phyloP scores from a whole-genome alignment of 1,140 invertebrate genomes.

The Onthophagus taurus region DNA sequence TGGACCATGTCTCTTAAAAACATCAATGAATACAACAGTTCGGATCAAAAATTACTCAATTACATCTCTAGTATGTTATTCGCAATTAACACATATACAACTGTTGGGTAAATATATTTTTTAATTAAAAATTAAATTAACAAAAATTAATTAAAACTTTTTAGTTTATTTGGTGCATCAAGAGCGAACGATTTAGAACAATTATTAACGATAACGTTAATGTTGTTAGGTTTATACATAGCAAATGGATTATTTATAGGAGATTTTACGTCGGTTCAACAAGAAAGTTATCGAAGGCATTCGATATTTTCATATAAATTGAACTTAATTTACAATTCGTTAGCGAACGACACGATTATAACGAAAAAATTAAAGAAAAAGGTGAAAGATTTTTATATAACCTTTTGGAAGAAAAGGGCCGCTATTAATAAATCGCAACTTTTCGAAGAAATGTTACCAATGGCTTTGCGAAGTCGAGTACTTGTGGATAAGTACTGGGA shows the following conservation, averaged over 20 bases:
- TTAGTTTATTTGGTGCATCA: slow-evolving; percentile 8
- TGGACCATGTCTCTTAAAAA: neutral
- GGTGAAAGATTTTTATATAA: slow-evolving; percentile 17
- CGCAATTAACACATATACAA: slow-evolving; percentile 6
- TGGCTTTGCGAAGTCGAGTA: slow-evolving; percentile 13
- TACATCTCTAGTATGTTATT: slow-evolving; percentile 6
- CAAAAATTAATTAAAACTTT: neutral
- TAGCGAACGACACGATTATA: slow-evolving; percentile 1
- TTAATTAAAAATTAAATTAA: neutral
- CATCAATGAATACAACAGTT: neutral
- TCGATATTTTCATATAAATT: slow-evolving; percentile 9
- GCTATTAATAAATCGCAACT: slow-evolving; percentile 14
- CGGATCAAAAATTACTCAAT: neutral
- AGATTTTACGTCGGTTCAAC: slow-evolving; percentile 9
- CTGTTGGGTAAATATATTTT: slow-evolving; percentile 3
- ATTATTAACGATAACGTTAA: slow-evolving; percentile 4
- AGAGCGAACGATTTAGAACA: slow-evolving; percentile 1
- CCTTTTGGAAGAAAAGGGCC: slow-evolving; percentile 17
- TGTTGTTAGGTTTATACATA: slow-evolving; percentile 6
- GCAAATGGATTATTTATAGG: slow-evolving; percentile 9
- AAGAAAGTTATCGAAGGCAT: slow-evolving; percentile 14
- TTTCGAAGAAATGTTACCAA: slow-evolving; percentile 13
- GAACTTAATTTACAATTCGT: slow-evolving; percentile 9
- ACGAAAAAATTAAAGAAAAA: slow-evolving; percentile 12
- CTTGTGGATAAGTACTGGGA: slow-evolving; percentile 20